Evolutionary conservation across 2,888 invertebrate genomes (phyloP).

Genomic region (Leuctra nigra): DNA sequence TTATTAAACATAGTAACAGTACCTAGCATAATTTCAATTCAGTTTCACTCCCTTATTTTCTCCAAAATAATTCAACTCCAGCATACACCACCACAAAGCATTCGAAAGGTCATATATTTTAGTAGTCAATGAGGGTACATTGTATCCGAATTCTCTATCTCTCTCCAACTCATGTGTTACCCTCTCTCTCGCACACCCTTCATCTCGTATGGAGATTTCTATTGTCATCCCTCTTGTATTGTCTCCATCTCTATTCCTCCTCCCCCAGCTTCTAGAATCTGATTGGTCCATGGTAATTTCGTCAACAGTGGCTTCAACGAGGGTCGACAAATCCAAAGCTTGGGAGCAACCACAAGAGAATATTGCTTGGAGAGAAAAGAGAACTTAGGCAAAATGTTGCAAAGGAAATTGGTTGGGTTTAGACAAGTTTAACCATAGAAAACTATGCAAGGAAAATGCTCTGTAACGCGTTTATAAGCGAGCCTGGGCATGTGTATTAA

Average conservation of each 20-base stretch:
- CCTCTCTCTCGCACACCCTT: constrained; percentile 7
- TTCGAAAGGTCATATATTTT: background rate
- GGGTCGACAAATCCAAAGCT: constrained; percentile 5
- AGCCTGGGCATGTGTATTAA: too few species aligned
- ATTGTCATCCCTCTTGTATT: constrained; percentile 11
- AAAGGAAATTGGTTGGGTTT: too few species aligned
- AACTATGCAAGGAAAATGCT: too few species aligned
- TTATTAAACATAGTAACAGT: too few species aligned
- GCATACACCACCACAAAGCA: too few species aligned
- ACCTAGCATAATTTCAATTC: too few species aligned
- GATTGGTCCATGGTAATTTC: constrained; percentile 12
- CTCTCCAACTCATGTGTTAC: background rate
- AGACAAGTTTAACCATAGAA: too few species aligned
- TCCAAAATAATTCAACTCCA: too few species aligned
- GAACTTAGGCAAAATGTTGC: background rate
- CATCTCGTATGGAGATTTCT: constrained; percentile 17
- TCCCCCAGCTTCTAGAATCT: constrained; percentile 1
- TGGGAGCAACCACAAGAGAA: too few species aligned
- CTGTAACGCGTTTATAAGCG: too few species aligned
- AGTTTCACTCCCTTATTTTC: too few species aligned
- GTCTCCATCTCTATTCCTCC: constrained; percentile 7
- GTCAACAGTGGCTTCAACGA: constrained; percentile 12
- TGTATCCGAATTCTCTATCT: background rate
- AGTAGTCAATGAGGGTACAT: constrained; percentile 6
- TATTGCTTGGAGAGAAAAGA: too few species aligned